These are phyloP conservation scores for Vidua macroura DNA, from an alignment of 2,113 vertebrate genomes.

Conservation along the genomic window DNA sequence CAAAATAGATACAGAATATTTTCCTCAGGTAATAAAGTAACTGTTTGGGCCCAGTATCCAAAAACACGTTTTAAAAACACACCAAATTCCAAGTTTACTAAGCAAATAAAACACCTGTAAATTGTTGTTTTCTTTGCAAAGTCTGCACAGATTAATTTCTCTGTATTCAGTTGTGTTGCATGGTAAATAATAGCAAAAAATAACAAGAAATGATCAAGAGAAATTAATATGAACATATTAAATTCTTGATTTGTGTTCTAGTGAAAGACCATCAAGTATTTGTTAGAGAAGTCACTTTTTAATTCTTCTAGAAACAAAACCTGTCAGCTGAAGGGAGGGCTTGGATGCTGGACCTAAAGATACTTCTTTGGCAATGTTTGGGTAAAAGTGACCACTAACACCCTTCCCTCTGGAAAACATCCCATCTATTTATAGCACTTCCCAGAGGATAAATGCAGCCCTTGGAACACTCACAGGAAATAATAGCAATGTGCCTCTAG, in stretches of 20 bases:
- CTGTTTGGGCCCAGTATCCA: background rate
- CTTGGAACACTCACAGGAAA: conserved; percentile 9
- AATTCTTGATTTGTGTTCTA: background rate
- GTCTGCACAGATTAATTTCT: background rate
- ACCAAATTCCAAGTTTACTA: background rate
- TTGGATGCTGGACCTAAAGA: background rate
- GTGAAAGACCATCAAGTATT: background rate
- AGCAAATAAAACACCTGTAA: background rate
- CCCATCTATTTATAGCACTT: background rate
- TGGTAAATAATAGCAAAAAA: background rate
- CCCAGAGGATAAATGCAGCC: conserved; percentile 10
- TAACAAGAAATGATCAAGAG: background rate
- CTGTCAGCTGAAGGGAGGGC: background rate
- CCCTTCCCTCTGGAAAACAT: conserved; percentile 8
- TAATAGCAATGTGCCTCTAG: background rate
- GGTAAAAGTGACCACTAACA: background rate
- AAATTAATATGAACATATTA: rapidly evolving
- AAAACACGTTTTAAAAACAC: background rate
- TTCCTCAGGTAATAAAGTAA: background rate
- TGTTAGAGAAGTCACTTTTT: background rate
- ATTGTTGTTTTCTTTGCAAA: background rate
- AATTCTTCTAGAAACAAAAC: background rate
- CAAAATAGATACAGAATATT: background rate
- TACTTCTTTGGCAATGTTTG: background rate
- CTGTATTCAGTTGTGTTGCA: background rate